Conservation (phyloP, 1,140 invertebrate species). For the Micrasema longulum region DNA sequence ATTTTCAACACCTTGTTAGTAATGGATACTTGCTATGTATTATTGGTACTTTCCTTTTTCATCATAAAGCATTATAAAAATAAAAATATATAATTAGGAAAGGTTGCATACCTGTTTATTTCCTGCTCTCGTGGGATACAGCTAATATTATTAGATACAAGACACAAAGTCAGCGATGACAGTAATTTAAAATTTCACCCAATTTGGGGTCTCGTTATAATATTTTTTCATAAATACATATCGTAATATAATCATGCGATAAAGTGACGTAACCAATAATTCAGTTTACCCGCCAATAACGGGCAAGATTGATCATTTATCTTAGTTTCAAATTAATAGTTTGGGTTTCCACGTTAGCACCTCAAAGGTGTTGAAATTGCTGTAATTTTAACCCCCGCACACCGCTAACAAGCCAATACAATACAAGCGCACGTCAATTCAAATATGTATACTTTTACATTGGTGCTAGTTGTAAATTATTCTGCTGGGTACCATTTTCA, state of each 20-base stretch:
- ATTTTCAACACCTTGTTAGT: no score
- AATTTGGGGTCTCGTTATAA: not conserved
- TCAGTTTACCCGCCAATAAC: constrained; percentile 10
- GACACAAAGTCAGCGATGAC: no score
- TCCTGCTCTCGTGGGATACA: no score
- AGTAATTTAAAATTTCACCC: constrained; percentile 17
- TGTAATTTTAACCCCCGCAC: constrained; percentile 40
- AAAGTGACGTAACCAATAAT: constrained; percentile 16
- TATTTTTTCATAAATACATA: not conserved
- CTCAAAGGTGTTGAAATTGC: constrained; percentile 50
- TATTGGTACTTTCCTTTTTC: no score
- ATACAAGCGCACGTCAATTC: not conserved
- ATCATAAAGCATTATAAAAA: no score
- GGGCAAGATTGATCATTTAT: constrained; percentile 37
- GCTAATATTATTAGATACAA: no score
- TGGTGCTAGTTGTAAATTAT: not conserved
- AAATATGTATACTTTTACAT: no score
- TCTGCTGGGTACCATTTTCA: not conserved
- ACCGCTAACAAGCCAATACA: not conserved
- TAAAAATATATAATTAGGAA: no score
- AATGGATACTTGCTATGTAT: no score
- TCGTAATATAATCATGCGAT: not conserved
- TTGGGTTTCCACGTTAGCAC: constrained; percentile 45
- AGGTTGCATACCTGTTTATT: no score
- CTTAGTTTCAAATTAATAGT: constrained; percentile 40